Conservation (phyloP, 2,113 vertebrate species). For the Paracanthobrama guichenoti region DNA sequence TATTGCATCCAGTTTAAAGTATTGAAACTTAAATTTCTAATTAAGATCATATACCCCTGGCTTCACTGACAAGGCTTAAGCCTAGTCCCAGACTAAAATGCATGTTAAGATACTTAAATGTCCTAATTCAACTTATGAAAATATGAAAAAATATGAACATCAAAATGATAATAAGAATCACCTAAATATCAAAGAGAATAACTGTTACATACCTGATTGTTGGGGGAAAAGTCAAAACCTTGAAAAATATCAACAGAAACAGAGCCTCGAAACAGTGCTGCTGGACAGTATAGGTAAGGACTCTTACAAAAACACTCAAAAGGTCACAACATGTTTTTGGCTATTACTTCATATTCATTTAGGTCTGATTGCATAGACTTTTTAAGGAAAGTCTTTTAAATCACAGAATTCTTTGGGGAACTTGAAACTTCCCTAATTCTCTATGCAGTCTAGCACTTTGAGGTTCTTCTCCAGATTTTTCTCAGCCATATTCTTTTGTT, state of each 20-base stretch:
- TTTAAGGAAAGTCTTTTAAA: conserved; percentile 65
- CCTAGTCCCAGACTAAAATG: too few relatives aligned
- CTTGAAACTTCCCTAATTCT: conserved; percentile 80
- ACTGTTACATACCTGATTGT: too few relatives aligned
- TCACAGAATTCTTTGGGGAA: conserved; percentile 77
- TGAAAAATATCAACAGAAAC: neutral
- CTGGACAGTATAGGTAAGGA: neutral
- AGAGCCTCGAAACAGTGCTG: neutral
- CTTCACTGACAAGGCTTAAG: too few relatives aligned
- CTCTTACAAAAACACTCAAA: neutral
- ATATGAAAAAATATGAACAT: neutral
- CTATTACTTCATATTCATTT: neutral
- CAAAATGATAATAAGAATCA: neutral
- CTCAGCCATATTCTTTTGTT: conserved; percentile 55
- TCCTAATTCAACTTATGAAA: too few relatives aligned
- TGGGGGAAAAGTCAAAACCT: neutral
- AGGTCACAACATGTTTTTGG: neutral
- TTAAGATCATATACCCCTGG: neutral
- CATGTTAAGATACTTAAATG: too few relatives aligned
- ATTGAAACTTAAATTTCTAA: neutral
- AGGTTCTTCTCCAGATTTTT: conserved; percentile 68
- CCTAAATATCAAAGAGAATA: too few relatives aligned
- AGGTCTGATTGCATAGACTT: neutral
- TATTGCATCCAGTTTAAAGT: neutral
- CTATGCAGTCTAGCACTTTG: conserved; percentile 73